These are phyloP conservation scores for Pheosia tremula DNA, from an alignment of 2,888 invertebrate genomes.

Conservation along the genomic window DNA sequence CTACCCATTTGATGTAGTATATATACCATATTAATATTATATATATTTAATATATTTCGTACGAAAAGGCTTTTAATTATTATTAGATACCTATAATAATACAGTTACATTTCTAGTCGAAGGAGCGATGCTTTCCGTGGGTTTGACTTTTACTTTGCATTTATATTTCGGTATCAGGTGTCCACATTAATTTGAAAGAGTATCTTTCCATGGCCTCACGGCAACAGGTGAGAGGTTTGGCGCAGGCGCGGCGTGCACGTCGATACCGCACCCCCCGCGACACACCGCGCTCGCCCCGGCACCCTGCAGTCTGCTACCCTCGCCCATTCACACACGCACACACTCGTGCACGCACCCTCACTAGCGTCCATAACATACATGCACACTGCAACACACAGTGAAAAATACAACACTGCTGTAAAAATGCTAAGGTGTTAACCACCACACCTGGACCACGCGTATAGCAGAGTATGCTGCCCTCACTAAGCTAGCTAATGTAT, in stretches of 20 bases:
- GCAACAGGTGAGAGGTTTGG: slow-evolving; percentile 77
- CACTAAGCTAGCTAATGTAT: slow-evolving; percentile 19
- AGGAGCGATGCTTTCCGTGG: slow-evolving; percentile 36
- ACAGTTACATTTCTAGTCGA: slow-evolving; percentile 17
- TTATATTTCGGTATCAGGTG: slow-evolving; percentile 79
- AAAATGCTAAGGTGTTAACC: slow-evolving; percentile 29
- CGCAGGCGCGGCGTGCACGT: slow-evolving; percentile 79
- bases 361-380: slow-evolving; percentile 28
- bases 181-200: slow-evolving; percentile 79
- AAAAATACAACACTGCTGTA: slow-evolving; percentile 16
- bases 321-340: slow-evolving; percentile 78
- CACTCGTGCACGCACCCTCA: slow-evolving; percentile 58
- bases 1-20: no score
- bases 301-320: slow-evolving; percentile 51
- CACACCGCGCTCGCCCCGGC: slow-evolving; percentile 36
- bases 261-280: slow-evolving; percentile 70
- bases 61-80: no score
- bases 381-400: slow-evolving; percentile 24
- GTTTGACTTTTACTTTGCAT: slow-evolving; percentile 56
- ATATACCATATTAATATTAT: no score
- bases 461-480: slow-evolving; percentile 27
- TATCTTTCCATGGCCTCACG: slow-evolving; percentile 80
- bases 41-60: no score
- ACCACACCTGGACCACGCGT: slow-evolving; percentile 21
- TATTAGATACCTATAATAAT: no score